Base-by-base conservation (phyloP, 1,140 invertebrate species). In the Danaus melanippus region DNA sequence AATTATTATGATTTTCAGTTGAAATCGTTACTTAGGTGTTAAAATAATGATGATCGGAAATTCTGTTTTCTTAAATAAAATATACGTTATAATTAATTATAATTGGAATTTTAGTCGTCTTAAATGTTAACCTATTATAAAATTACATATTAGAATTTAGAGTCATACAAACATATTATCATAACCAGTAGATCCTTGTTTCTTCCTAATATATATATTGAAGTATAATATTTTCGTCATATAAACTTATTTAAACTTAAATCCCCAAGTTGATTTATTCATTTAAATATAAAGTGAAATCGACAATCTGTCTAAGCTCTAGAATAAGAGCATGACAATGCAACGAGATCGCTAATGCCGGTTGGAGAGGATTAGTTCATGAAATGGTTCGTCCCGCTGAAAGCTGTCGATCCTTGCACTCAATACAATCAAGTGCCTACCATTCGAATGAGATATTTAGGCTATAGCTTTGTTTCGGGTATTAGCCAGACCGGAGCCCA, bases 291-390 rank as follows among this genome's bases (percentile, higher is more conserved):
- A 32, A 32, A 32, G 21, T 32, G 2, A 32, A 32, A 32, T 32
- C 21, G 2, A 32, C 21, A 32, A 32, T 32, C 21, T 32, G 21
- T 32, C 21, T 32, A 65, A 69, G 66, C 62, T 60, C 64, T 66
- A 66, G 63, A 68, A 69, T 71, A 70, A 71, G 58, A 73, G 67
- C 64, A 60, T 65, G 59, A 70, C 68, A 70, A 66, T 76, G 66
- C 69, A 77, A 57, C 57, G 58, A 66, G 58, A 58, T 62, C 71
- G 66, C 68, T 80, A 80, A 80, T 78, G 74, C 77, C 71, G 65
- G 71, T 71, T 69, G 55, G 63, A 68, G 70, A 64, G 77, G 77
- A 80, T 80, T 80, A 80, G 71, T 68, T 71, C 64, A 63, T 75
- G 77, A 60, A 75, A 75, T 75, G 67, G 76, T 32, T 32, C 21